Evolutionary conservation across 2,113 vertebrate species (phyloP).

Genomic region (Athene noctua): DNA sequence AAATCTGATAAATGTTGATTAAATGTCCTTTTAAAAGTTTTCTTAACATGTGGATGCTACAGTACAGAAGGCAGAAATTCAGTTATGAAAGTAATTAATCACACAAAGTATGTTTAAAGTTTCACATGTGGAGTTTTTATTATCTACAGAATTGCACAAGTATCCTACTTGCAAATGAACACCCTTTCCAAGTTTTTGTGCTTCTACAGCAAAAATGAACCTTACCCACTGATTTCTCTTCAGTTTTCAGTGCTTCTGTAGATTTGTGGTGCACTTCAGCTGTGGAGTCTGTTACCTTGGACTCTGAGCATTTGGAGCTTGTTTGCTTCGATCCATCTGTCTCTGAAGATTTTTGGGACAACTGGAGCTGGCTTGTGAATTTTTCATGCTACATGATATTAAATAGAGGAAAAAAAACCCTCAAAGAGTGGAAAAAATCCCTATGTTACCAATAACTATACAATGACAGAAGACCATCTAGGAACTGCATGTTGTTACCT

Average conservation of each 20-base stretch:
- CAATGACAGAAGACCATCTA: neutral
- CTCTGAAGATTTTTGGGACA: constrained; percentile 86
- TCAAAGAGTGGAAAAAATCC: neutral
- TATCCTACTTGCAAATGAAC: neutral
- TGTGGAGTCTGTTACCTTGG: constrained; percentile 70
- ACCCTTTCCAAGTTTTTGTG: neutral
- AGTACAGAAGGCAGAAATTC: neutral
- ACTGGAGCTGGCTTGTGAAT: constrained; percentile 94
- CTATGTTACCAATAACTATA: neutral
- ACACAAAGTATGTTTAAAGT: neutral
- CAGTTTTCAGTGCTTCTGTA: constrained; percentile 79
- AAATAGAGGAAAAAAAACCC: neutral
- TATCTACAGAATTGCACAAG: neutral
- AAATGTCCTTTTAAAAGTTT: neutral
- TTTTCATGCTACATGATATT: constrained; percentile 90
- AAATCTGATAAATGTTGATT: neutral
- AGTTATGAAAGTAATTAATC: neutral
- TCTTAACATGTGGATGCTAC: neutral
- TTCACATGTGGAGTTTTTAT: neutral
- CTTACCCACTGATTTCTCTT: constrained; percentile 88
- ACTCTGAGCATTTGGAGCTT: constrained; percentile 69
- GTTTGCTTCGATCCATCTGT: constrained; percentile 81
- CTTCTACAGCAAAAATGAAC: neutral
- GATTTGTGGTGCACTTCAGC: constrained; percentile 75
- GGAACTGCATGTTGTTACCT: constrained; percentile 74